These are phyloP conservation scores for Ichneumoninae sp. DNA, from an alignment of 2,888 invertebrate genomes.

Conservation along the genomic window DNA sequence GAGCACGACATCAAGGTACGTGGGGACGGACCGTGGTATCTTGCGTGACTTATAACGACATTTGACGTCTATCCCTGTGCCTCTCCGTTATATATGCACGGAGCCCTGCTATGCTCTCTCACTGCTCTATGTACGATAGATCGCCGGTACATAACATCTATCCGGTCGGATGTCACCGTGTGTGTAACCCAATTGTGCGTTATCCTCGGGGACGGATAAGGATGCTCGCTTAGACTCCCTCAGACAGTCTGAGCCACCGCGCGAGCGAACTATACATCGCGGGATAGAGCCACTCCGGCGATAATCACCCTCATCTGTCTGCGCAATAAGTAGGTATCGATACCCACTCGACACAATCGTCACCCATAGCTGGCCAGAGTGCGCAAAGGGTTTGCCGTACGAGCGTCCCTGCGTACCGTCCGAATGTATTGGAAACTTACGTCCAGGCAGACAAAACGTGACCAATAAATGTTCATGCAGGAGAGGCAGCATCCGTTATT, in stretches of 20 bases:
- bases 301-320: background rate
- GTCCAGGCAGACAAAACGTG: background rate
- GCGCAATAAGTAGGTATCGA: background rate
- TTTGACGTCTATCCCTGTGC: background rate
- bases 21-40: background rate
- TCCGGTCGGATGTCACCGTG: constrained; percentile 21
- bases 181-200: constrained; percentile 13
- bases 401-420: no score
- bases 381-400: no score
- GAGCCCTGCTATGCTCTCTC: background rate
- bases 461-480: background rate
- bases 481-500: background rate
- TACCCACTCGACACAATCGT: background rate
- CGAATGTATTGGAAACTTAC: background rate
- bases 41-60: background rate
- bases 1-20: background rate
- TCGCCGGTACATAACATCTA: constrained; percentile 34
- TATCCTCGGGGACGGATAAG: constrained; percentile 1
- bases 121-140: constrained; percentile 12
- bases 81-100: background rate
- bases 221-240: constrained; percentile 1
- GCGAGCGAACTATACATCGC: background rate
- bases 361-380: background rate
- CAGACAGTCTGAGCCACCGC: background rate
- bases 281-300: background rate